These are phyloP conservation scores for Hydractinia symbiolongicarpus DNA, from an alignment of 30 jellyfish, hydroid and myxozoan species.

Conservation along the genomic window DNA sequence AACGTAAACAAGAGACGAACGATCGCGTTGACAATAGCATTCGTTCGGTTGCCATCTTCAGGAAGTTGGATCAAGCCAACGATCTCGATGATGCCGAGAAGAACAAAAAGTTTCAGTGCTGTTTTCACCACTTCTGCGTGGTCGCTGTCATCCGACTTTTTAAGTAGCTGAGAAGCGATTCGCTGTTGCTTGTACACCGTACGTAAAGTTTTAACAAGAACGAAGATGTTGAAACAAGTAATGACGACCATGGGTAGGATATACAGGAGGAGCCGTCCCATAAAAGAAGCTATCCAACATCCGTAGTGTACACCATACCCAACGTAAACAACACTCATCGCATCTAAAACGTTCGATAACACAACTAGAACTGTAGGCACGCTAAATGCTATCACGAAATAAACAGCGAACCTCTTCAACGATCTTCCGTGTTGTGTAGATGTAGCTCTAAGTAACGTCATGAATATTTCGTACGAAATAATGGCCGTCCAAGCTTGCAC, in stretches of 20 bases:
- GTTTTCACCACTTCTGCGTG: background rate
- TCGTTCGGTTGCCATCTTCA: background rate
- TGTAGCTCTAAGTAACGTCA: background rate
- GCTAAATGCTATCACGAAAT: background rate
- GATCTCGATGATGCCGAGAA: slow-evolving; percentile 21
- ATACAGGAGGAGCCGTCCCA: background rate
- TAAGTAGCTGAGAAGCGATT: background rate
- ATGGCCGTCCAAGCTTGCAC: slow-evolving; percentile 9
- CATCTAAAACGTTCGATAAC: background rate
- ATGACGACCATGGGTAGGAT: background rate
- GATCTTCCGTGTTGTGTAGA: background rate
- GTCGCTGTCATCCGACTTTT: background rate
- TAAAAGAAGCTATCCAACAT: slow-evolving; percentile 20
- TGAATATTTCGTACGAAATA: slow-evolving; percentile 10
- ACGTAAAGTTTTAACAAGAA: background rate
- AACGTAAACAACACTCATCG: background rate
- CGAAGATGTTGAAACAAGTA: background rate
- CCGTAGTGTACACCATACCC: slow-evolving; percentile 21
- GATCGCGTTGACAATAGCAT: background rate
- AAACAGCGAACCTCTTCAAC: background rate
- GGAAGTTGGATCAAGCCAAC: slow-evolving; percentile 25
- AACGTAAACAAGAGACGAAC: background rate
- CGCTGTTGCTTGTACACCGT: background rate
- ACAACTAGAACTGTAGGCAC: slow-evolving; percentile 6
- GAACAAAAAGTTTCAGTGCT: slow-evolving; percentile 10